Percentiles rank a stretch among this genome's conserved stretches.
Conservation (phyloP, 1,140 invertebrate species). For the Tetragnatha versicolor region DNA sequence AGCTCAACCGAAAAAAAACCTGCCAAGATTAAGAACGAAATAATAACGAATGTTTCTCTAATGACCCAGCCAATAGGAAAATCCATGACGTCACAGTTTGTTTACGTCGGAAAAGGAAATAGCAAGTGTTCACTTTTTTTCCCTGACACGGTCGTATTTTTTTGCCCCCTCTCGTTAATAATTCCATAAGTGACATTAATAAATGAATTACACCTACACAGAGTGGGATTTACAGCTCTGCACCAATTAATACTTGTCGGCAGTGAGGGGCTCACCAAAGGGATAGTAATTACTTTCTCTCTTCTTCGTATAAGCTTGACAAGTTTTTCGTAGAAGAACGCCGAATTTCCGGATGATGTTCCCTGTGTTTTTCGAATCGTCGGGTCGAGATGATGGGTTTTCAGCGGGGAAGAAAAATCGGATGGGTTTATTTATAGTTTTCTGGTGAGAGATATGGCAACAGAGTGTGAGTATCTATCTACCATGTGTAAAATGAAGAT, state of each 20-base stretch:
- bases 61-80: slow-evolving; percentile 30
- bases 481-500: no score
- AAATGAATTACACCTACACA: slow-evolving; percentile 42
- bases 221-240: slow-evolving; percentile 18
- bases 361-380: no score
- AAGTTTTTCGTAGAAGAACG: no score
- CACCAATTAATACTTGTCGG: slow-evolving; percentile 14
- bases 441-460: no score
- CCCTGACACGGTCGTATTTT: background rate
- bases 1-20: slow-evolving; percentile 13
- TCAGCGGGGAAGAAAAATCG: no score
- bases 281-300: no score
- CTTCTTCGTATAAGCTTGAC: no score
- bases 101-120: slow-evolving; percentile 34
- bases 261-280: background rate
- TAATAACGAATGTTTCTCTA: slow-evolving; percentile 24
- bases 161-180: slow-evolving; percentile 8
- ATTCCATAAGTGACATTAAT: slow-evolving; percentile 39
- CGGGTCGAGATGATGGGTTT: no score
- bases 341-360: no score
- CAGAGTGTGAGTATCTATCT: no score
- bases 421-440: no score
- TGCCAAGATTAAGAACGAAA: slow-evolving; percentile 12
- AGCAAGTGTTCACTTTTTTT: background rate
- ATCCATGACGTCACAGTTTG: slow-evolving; percentile 28